These are phyloP conservation scores for Ariolimax columbianus DNA, from an alignment of 2,888 invertebrate species.

Conservation along the genomic window DNA sequence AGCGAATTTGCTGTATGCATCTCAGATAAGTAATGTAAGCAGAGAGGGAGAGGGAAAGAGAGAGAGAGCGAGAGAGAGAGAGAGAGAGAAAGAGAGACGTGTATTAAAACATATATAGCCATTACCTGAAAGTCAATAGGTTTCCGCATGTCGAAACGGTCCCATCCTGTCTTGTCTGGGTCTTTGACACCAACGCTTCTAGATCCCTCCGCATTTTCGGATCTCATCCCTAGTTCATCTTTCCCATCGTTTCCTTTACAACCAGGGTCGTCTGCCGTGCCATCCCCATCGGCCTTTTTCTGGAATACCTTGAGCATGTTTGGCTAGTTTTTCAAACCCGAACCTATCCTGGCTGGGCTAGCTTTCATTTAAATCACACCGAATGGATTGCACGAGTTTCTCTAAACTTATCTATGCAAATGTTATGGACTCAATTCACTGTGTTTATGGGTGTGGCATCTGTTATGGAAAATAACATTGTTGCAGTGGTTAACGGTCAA, in stretches of 20 bases:
- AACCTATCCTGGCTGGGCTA: not conserved
- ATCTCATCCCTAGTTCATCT: too few relatives aligned
- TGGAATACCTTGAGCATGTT: conserved; percentile 6
- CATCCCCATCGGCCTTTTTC: conserved; percentile 29
- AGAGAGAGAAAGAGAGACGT: too few relatives aligned
- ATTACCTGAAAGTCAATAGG: conserved; percentile 56
- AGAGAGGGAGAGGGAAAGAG: too few relatives aligned
- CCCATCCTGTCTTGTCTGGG: conserved; percentile 46
- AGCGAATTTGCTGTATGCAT: too few relatives aligned
- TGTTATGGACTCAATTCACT: not conserved
- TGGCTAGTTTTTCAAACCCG: not conserved
- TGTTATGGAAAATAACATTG: too few relatives aligned
- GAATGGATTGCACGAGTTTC: not conserved
- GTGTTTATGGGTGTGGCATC: too few relatives aligned
- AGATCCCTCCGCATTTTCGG: not conserved
- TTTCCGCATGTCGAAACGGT: conserved; percentile 52
- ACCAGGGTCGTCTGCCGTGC: not conserved
- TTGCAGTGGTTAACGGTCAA: too few relatives aligned
- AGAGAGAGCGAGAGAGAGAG: too few relatives aligned
- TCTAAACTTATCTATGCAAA: not conserved
- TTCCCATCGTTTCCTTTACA: not conserved
- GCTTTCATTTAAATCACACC: not conserved
- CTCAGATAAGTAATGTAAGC: too few relatives aligned
- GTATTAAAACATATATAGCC: too few relatives aligned
- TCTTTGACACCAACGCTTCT: conserved; percentile 28